Evolutionary conservation across 2,797 vertebrate species (phyloP).

Genomic region (Paguma larvata): DNA sequence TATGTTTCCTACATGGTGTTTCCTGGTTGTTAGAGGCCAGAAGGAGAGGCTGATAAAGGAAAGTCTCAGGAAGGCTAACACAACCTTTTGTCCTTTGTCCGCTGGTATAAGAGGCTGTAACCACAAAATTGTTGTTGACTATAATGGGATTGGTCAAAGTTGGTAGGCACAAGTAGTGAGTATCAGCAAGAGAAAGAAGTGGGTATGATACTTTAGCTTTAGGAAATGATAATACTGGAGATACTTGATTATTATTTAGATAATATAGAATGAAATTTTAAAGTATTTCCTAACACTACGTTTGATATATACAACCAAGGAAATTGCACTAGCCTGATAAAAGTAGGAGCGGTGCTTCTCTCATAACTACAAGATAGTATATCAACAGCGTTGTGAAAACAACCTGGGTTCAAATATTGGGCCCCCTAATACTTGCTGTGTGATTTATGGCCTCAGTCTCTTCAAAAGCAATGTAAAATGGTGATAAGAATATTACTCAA

Average conservation of each 20-base stretch:
- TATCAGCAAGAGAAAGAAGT: not conserved
- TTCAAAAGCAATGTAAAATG: conserved; percentile 5
- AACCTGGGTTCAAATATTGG: not conserved
- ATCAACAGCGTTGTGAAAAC: not conserved
- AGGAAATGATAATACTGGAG: not conserved
- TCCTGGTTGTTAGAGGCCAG: not conserved
- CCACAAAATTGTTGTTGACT: not conserved
- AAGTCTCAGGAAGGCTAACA: not conserved
- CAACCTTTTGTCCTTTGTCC: not conserved
- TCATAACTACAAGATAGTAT: not conserved
- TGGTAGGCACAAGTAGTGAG: not conserved
- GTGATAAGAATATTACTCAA: not conserved
- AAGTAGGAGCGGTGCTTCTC: not conserved
- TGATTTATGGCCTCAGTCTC: not conserved
- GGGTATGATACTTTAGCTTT: not conserved
- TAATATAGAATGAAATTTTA: not conserved
- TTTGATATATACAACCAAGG: not conserved
- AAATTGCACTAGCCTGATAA: not conserved
- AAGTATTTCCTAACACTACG: not conserved
- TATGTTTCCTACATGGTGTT: not conserved
- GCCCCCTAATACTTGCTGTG: not conserved
- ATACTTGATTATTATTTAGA: not conserved
- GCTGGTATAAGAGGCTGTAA: not conserved
- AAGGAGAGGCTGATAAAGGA: not conserved
- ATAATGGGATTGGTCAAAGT: not conserved